These are phyloP conservation scores for Eupithecia dodoneata DNA, from an alignment of 2,888 invertebrate species.

Conservation along the genomic window DNA sequence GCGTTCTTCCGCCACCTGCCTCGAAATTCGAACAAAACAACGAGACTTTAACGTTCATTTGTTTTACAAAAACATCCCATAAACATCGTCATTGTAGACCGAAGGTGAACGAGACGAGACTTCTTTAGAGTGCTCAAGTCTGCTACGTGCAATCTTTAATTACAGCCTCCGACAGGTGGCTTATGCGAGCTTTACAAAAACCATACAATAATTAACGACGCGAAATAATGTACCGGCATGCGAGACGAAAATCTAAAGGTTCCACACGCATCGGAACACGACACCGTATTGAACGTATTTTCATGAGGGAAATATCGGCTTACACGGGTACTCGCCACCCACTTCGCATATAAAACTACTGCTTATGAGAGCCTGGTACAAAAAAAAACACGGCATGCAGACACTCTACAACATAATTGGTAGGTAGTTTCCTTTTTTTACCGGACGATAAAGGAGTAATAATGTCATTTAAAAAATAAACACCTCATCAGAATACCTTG, in stretches of 20 bases:
- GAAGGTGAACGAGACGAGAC: conserved; percentile 71
- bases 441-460: not conserved
- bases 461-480: conserved; percentile 15
- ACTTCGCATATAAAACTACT: conserved; percentile 65
- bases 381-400: conserved; percentile 9
- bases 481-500: conserved; percentile 7
- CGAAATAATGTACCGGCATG: conserved; percentile 83
- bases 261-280: conserved; percentile 75
- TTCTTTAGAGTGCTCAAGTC: conserved; percentile 59
- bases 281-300: conserved; percentile 81
- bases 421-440: not conserved
- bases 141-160: conserved; percentile 70
- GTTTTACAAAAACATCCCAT: conserved; percentile 43
- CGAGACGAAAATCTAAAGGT: conserved; percentile 81
- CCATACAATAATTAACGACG: conserved; percentile 81
- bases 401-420: not conserved
- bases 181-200: conserved; percentile 73
- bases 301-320: conserved; percentile 81
- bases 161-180: conserved; percentile 79
- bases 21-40: conserved; percentile 30
- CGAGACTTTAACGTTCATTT: conserved; percentile 36
- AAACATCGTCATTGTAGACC: conserved; percentile 51
- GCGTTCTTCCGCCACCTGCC: conserved; percentile 83
- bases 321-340: conserved; percentile 75
- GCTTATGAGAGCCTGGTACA: conserved; percentile 58